These are phyloP conservation scores for Temnothorax unifasciatus DNA, from an alignment of 2,888 invertebrate species.

Conservation along the genomic window DNA sequence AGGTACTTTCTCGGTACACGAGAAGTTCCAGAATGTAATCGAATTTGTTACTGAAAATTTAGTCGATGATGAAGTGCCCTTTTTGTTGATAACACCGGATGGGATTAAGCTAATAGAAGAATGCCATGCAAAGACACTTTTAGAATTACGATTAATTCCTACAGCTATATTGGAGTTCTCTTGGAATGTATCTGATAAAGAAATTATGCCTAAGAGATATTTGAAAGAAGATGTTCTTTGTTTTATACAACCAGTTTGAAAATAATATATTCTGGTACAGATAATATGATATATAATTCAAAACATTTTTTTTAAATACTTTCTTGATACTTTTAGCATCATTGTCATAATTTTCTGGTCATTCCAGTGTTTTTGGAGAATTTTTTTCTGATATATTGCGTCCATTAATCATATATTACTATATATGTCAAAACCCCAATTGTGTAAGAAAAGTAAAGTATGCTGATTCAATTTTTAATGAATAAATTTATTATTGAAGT, in stretches of 20 bases:
- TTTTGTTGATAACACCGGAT: constrained; percentile 90
- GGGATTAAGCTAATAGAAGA: constrained; percentile 88
- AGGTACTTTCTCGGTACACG: constrained; percentile 96
- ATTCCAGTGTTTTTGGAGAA: constrained; percentile 21
- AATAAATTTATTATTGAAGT: constrained; percentile 14
- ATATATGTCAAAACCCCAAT: constrained; percentile 2
- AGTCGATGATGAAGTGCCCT: constrained; percentile 90
- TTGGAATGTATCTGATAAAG: constrained; percentile 87
- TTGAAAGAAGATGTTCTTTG: constrained; percentile 92
- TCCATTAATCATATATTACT: neutral
- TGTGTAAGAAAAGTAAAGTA: neutral
- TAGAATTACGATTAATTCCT: constrained; percentile 93
- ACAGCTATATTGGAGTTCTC: constrained; percentile 93
- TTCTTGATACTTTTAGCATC: neutral
- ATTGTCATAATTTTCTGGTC: neutral
- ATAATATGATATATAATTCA: neutral
- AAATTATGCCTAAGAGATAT: constrained; percentile 87
- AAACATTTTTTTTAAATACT: neutral
- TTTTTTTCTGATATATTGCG: neutral
- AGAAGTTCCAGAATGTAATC: constrained; percentile 91
- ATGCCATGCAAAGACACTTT: constrained; percentile 91
- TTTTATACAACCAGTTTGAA: constrained; percentile 63
- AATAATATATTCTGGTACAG: constrained; percentile 6
- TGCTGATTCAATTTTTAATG: constrained; percentile 5
- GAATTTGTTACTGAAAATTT: constrained; percentile 94